These are phyloP conservation scores for Neoaliturus tenellus DNA, from an alignment of 2,888 invertebrate genomes.

Conservation along the genomic window DNA sequence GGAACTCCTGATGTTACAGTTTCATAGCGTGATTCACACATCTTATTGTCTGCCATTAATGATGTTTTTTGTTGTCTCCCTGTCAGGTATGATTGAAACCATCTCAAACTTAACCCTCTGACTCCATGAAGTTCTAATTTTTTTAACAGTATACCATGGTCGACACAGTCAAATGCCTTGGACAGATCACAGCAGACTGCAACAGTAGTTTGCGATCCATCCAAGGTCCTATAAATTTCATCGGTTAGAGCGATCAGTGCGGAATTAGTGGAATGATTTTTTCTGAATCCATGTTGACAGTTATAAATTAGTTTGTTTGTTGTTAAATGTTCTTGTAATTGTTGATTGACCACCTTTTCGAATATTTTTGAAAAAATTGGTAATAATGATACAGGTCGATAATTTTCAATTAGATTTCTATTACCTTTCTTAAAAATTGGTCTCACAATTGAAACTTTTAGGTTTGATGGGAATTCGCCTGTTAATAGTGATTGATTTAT, in stretches of 20 bases:
- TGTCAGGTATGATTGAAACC: constrained; percentile 35
- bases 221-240: constrained; percentile 40
- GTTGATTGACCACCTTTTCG: constrained; percentile 20
- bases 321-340: constrained; percentile 31
- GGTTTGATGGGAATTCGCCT: neutral
- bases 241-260: constrained; percentile 23
- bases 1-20: constrained; percentile 5
- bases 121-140: constrained; percentile 4
- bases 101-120: constrained; percentile 5
- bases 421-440: constrained; percentile 18
- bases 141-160: constrained; percentile 34
- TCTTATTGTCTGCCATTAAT: neutral
- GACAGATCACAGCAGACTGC: constrained; percentile 44
- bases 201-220: neutral
- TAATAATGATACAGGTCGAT: constrained; percentile 9
- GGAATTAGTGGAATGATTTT: neutral
- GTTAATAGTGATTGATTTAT: constrained; percentile 4
- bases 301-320: neutral
- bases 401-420: neutral
- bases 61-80: constrained; percentile 34
- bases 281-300: constrained; percentile 37
- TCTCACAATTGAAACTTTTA: constrained; percentile 35
- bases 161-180: constrained; percentile 42
- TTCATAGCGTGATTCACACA: constrained; percentile 6
- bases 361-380: constrained; percentile 34